phyloP scores from a whole-genome alignment of 2,888 invertebrate species.

The Eupelmus urozonus region DNA sequence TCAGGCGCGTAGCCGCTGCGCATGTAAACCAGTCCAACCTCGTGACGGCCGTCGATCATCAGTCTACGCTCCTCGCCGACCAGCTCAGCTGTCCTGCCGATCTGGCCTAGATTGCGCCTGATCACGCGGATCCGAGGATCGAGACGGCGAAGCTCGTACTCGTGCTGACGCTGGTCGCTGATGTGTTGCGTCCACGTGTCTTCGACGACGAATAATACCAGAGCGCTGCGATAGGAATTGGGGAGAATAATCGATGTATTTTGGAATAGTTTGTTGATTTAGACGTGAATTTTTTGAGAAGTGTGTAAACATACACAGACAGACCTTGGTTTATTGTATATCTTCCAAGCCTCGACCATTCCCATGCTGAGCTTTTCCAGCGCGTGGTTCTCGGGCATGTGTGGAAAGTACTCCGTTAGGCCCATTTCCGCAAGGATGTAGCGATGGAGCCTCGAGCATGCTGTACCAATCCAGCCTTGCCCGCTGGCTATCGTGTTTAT shows the following conservation, averaged over 20 bases:
- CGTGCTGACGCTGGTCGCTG: slow-evolving; percentile 81
- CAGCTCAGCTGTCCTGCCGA: slow-evolving; percentile 81
- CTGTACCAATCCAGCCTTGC: slow-evolving; percentile 94
- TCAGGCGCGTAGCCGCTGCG: slow-evolving; percentile 93
- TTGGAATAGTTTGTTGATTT: background rate
- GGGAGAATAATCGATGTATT: background rate
- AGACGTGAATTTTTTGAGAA: too few species aligned
- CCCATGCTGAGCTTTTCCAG: slow-evolving; percentile 88
- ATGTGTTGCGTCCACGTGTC: slow-evolving; percentile 76
- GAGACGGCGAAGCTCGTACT: slow-evolving; percentile 89
- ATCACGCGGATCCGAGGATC: slow-evolving; percentile 86
- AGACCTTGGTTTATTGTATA: slow-evolving; percentile 83
- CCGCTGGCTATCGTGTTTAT: slow-evolving; percentile 96
- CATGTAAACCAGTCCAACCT: slow-evolving; percentile 92
- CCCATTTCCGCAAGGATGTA: slow-evolving; percentile 77
- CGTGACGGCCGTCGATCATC: slow-evolving; percentile 81
- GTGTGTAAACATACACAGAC: background rate
- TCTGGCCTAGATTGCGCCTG: slow-evolving; percentile 86
- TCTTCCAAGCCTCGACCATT: slow-evolving; percentile 91
- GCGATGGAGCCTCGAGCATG: slow-evolving; percentile 90
- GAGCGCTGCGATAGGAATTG: slow-evolving; percentile 4
- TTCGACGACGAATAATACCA: slow-evolving; percentile 33
- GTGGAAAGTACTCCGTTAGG: slow-evolving; percentile 47
- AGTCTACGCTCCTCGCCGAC: slow-evolving; percentile 82
- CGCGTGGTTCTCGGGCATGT: slow-evolving; percentile 87